Evolutionary conservation across 2,888 invertebrate genomes (phyloP).

Genomic region (Rhagonycha lutea): DNA sequence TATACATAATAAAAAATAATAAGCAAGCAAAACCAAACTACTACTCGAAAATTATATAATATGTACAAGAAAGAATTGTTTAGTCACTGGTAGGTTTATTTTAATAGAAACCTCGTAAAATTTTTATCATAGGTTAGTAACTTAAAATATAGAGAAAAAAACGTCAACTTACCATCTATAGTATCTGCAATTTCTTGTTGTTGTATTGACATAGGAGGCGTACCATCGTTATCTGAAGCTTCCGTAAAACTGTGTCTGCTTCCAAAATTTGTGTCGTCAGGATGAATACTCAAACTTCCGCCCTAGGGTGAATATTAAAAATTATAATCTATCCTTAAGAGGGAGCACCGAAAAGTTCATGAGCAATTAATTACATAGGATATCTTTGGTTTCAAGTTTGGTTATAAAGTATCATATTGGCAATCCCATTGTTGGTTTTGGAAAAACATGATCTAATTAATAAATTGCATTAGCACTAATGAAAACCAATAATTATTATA

Average conservation of each 20-base stretch:
- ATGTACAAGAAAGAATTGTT: not conserved
- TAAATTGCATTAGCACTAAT: no score
- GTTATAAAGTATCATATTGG: no score
- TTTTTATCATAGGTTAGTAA: not conserved
- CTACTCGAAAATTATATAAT: not conserved
- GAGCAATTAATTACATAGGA: not conserved
- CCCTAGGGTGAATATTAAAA: slow-evolving; percentile 41
- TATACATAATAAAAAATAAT: not conserved
- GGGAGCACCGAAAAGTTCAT: not conserved
- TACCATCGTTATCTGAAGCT: slow-evolving; percentile 63
- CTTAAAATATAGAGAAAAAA: not conserved
- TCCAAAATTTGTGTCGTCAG: slow-evolving; percentile 63
- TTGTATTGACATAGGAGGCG: slow-evolving; percentile 62
- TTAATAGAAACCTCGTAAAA: not conserved
- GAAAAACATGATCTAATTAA: no score
- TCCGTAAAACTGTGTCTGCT: slow-evolving; percentile 65
- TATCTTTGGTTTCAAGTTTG: no score
- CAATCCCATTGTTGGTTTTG: no score
- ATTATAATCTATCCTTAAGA: not conserved
- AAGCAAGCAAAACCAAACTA: not conserved
- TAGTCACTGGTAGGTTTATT: not conserved
- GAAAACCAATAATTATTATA: no score
- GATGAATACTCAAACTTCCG: slow-evolving; percentile 59
- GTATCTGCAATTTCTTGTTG: slow-evolving; percentile 74
- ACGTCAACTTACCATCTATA: slow-evolving; percentile 71